Conservation (phyloP, 2,888 invertebrate species). For the Clusia tigrina region DNA sequence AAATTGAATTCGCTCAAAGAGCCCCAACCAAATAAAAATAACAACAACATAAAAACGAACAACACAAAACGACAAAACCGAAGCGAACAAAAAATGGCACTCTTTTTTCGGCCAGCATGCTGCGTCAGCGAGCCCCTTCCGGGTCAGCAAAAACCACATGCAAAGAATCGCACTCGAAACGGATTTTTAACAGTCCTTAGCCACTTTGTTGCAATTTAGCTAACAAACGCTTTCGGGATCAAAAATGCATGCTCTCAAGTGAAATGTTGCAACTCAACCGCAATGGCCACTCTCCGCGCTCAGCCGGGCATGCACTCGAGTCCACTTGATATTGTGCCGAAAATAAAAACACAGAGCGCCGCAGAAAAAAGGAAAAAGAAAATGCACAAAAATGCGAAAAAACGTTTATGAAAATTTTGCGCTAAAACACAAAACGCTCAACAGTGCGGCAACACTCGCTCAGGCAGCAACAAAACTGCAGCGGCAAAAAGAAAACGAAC, state of each 20-base stretch:
- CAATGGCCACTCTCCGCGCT: constrained; percentile 31
- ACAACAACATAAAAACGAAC: constrained; percentile 7
- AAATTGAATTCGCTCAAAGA: constrained; percentile 20
- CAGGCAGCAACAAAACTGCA: constrained; percentile 18
- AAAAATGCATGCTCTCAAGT: constrained; percentile 3
- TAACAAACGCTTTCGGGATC: constrained; percentile 17
- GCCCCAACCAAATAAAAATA: constrained; percentile 15
- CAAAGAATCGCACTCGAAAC: constrained; percentile 1
- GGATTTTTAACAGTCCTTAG: constrained; percentile 14
- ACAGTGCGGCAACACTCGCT: constrained; percentile 39
- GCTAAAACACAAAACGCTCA: constrained; percentile 40
- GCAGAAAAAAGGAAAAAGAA: constrained; percentile 16
- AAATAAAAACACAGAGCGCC: constrained; percentile 17
- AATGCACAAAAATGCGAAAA: constrained; percentile 7
- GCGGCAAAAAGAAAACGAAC: not conserved
- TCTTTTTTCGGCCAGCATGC: constrained; percentile 1
- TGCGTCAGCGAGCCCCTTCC: not conserved
- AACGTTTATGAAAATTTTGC: constrained; percentile 22
- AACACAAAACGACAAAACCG: constrained; percentile 6
- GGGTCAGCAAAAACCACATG: constrained; percentile 8
- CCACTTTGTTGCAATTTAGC: constrained; percentile 33
- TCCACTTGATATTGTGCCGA: constrained; percentile 25
- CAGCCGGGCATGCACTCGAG: constrained; percentile 40
- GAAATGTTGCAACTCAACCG: constrained; percentile 6
- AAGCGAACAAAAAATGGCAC: constrained; percentile 12